Percentiles rank a stretch among this genome's conserved stretches.
phyloP scores from a whole-genome alignment of 2,888 invertebrate species.

The Norana najaformis region DNA sequence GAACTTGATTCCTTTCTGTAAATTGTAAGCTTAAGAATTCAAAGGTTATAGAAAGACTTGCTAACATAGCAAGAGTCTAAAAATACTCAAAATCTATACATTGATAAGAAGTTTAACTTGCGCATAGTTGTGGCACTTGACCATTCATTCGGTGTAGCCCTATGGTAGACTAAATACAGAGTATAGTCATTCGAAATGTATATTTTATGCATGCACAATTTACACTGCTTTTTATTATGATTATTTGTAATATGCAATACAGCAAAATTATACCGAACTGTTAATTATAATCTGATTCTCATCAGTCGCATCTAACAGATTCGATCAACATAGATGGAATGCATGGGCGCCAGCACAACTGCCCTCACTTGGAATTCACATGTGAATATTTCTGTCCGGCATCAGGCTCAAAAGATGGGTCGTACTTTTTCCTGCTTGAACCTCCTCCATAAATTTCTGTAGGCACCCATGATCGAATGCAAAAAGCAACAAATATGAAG shows the following conservation, averaged over 20 bases:
- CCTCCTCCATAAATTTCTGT: too few relatives aligned
- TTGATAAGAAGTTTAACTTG: not conserved
- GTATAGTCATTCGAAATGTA: too few relatives aligned
- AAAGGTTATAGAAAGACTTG: not conserved
- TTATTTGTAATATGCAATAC: too few relatives aligned
- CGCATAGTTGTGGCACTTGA: not conserved
- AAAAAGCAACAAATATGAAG: not conserved
- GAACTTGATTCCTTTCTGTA: conserved; percentile 4
- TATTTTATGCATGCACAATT: too few relatives aligned
- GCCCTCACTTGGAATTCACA: too few relatives aligned
- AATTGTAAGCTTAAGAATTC: not conserved
- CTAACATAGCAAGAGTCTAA: conserved; percentile 5
- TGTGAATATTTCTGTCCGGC: too few relatives aligned
- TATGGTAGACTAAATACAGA: not conserved
- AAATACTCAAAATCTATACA: not conserved
- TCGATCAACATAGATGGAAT: not conserved
- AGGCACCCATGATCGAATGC: too few relatives aligned
- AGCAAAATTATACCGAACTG: not conserved
- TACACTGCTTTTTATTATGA: too few relatives aligned
- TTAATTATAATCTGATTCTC: not conserved
- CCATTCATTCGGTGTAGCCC: not conserved
- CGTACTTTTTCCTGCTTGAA: too few relatives aligned
- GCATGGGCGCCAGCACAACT: too few relatives aligned
- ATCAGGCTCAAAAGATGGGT: too few relatives aligned
- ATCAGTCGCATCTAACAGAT: not conserved